A percentile compares a stretch with the other conserved stretches of the same genome.
Evolutionary conservation across 2,797 vertebrate genomes (phyloP).

Genomic region (Macroramphosus scolopax): DNA sequence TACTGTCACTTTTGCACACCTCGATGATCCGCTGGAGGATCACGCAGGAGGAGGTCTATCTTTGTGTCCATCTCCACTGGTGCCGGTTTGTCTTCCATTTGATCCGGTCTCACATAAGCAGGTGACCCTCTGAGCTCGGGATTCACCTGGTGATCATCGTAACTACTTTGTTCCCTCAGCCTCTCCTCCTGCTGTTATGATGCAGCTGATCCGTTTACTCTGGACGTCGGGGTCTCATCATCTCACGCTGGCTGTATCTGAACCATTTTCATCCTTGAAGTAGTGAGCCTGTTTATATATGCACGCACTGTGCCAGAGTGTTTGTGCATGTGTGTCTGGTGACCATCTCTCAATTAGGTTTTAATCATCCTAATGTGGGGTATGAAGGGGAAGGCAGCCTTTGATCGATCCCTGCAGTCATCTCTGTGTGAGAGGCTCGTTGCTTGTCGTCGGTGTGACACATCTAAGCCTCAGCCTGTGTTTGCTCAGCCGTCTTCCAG

Average conservation of each 20-base stretch:
- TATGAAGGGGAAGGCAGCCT: conserved; percentile 34
- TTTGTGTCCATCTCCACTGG: too few species aligned
- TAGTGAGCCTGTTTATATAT: conserved; percentile 19
- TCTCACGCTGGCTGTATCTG: conserved; percentile 20
- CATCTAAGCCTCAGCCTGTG: conserved; percentile 36
- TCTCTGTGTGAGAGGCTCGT: conserved; percentile 36
- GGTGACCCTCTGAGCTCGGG: not conserved
- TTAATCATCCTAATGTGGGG: conserved; percentile 54
- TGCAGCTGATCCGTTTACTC: conserved; percentile 39
- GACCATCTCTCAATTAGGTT: conserved; percentile 53
- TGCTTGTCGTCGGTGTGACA: conserved; percentile 37
- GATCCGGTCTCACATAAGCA: too few species aligned
- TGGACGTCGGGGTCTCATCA: too few species aligned
- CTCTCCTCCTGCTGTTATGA: too few species aligned
- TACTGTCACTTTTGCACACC: too few species aligned
- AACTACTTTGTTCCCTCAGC: conserved; percentile 22
- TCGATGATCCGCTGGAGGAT: too few species aligned
- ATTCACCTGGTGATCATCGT: conserved; percentile 16
- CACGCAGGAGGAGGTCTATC: too few species aligned
- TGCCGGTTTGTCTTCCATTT: too few species aligned
- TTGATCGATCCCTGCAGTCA: conserved; percentile 60
- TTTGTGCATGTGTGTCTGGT: conserved; percentile 20
- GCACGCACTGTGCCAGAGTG: conserved; percentile 10
- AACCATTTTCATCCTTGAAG: conserved; percentile 31
- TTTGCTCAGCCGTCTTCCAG: conserved; percentile 29